Percentiles rank a stretch among this genome's conserved stretches.
Conservation (phyloP, 2,113 vertebrate genomes). For the Galemys pyrenaicus region DNA sequence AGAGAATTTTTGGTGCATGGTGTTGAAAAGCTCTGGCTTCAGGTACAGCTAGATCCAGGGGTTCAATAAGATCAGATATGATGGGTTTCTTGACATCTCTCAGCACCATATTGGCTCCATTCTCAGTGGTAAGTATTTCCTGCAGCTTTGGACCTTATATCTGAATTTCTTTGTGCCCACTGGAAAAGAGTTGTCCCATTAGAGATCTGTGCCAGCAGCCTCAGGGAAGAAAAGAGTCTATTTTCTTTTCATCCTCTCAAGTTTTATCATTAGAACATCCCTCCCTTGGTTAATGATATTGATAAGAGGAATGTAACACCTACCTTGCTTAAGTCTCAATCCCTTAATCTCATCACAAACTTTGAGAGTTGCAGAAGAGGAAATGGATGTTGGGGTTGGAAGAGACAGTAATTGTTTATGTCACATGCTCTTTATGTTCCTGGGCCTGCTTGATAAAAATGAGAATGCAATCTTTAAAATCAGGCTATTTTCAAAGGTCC, state of each 20-base stretch:
- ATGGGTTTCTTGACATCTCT: background rate
- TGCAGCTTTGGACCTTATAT: background rate
- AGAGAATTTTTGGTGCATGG: background rate
- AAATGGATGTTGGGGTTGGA: background rate
- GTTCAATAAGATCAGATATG: background rate
- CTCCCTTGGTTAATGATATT: background rate
- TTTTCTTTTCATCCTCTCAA: background rate
- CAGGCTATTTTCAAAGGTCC: background rate
- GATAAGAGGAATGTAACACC: background rate
- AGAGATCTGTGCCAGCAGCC: background rate
- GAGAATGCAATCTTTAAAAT: background rate
- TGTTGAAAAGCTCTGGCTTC: background rate
- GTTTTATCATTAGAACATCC: background rate
- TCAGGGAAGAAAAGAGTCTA: background rate
- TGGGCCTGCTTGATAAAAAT: background rate
- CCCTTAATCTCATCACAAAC: no score
- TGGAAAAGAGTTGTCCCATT: background rate
- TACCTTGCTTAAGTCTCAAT: background rate
- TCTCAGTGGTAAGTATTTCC: background rate
- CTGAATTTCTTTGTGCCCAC: background rate
- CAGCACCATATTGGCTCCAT: background rate
- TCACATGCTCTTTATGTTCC: background rate
- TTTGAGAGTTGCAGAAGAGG: background rate
- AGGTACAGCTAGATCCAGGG: background rate
- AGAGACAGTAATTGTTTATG: no score